Base-by-base conservation (phyloP, 2,888 invertebrate species). In the Leptinotarsa tumamoca region DNA sequence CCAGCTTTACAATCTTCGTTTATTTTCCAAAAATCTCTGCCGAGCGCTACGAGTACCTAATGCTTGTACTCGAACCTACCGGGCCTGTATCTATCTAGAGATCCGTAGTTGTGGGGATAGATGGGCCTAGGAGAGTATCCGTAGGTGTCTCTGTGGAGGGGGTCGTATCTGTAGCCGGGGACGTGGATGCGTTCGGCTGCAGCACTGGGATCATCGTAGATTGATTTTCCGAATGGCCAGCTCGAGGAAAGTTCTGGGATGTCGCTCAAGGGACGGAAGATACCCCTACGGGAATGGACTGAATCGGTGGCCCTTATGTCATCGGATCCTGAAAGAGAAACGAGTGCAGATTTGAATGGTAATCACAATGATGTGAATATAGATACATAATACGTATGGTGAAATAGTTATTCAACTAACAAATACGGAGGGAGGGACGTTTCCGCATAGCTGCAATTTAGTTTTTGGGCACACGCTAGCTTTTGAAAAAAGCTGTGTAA, bases 81-180 rank as follows among this genome's bases (percentile, higher is more conserved):
- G 92, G 95, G 94, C 93, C 95, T 93, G 92, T 93, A 94, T 90
- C 93, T 92, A 87, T 93, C 93, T 88, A 94, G 89, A 80, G 91
- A 91, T 87, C 91, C 91, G 91, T 95, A 95, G 91, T 95, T 94
- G 91, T 95, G 95, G 86, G 95, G 93, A 89, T 95, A 95, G 91
- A 96, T 94, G 88, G 94, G 91, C 89, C 96, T 93, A 84, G 96
- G 96, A 84, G 95, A 95, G 90, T 96, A 96, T 81, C 96, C 96
- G 90, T 96, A 96, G 87, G 93, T 94, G 88, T 96, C 96, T 87
- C 96, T 94, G 90, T 96, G 96, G 85, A 96, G 94, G 84, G 96
- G 96, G 89, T 95, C 91, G 91, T 96, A 96, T 90, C 96, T 94
- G 93, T 96, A 96, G 86, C 96, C 96, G 87, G 95, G 95, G 75